Conservation (phyloP, 1,140 invertebrate species). For the Eumaeus atala region DNA sequence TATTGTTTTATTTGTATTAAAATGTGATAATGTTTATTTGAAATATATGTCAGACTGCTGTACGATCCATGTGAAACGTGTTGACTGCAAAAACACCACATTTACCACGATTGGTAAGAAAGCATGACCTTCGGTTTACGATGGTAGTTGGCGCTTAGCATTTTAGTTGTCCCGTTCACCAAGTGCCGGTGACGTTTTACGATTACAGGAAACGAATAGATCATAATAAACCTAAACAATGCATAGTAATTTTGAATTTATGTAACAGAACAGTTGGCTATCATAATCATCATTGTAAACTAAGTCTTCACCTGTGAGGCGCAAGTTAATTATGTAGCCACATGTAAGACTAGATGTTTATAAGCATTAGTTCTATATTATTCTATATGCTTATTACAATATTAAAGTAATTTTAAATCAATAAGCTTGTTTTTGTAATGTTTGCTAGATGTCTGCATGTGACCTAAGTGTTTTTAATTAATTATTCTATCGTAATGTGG, state of each 20-base stretch:
- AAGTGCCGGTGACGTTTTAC: conserved; percentile 1
- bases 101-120: background rate
- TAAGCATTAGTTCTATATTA: too few species aligned
- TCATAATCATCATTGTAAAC: too few species aligned
- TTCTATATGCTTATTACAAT: too few species aligned
- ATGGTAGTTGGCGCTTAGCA: conserved; percentile 6
- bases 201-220: background rate
- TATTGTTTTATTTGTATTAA: background rate
- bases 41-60: background rate
- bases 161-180: background rate
- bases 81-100: background rate
- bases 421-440: too few species aligned
- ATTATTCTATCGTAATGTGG: too few species aligned
- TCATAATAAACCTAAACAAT: conserved; percentile 1
- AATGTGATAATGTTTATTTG: background rate
- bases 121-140: conserved; percentile 5
- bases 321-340: too few species aligned
- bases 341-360: too few species aligned
- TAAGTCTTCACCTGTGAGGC: too few species aligned
- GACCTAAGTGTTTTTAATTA: too few species aligned
- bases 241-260: background rate
- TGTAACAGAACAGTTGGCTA: too few species aligned
- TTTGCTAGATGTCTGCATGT: too few species aligned
- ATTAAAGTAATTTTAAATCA: too few species aligned
- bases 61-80: background rate